Evolutionary conservation across 2,797 vertebrate species (phyloP), one percentile per base, ranked within the genome.

Genomic region (Ceyx erithaca): DNA sequence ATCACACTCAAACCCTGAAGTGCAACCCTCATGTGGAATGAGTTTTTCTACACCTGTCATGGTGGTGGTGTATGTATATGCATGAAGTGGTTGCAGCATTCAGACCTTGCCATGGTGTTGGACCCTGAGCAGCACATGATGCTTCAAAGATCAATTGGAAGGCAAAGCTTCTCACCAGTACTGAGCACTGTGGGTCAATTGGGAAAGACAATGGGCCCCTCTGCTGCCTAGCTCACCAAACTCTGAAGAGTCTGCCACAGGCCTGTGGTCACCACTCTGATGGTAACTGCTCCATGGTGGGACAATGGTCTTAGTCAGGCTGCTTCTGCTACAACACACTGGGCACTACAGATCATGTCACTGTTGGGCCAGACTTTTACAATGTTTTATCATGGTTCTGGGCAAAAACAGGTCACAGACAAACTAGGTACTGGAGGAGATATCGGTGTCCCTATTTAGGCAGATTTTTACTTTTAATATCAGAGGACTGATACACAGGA

Each of bases 321-420:
- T 72, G 49, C n/a, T 61, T 58, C 28, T 70, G 57, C 54, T 66
- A 16, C 23, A 41, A 20, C 30, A 28, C 1, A 1, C 1, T 5
- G 64, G 45, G 23, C 0, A 2, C 51, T 66, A 43, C 48, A 80
- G n/a, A 49, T 3, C n/a, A 22, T 0, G 0, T 6, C 45, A 31
- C 1, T 48, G 26, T 0, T 31, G 87, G 70, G 63, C 7, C 45
- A 31, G 45, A 19, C 7, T 33, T 64, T 1, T 49, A 26, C 6
- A 3, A 9, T 35, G n/a, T 30, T 69, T 20, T 31, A 10, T 14
- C 11, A 31, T 0, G 28, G 28, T 17, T 70, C 61, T 86, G 22
- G 45, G 73, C 45, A 67, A 52, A 80, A 69, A 0, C 22, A 63
- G 31, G 15, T 35, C 52, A 52, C 33, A 43, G 55, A 8, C 10